phyloP scores from a whole-genome alignment of 1,140 invertebrate genomes.

The Aphis craccivora region DNA sequence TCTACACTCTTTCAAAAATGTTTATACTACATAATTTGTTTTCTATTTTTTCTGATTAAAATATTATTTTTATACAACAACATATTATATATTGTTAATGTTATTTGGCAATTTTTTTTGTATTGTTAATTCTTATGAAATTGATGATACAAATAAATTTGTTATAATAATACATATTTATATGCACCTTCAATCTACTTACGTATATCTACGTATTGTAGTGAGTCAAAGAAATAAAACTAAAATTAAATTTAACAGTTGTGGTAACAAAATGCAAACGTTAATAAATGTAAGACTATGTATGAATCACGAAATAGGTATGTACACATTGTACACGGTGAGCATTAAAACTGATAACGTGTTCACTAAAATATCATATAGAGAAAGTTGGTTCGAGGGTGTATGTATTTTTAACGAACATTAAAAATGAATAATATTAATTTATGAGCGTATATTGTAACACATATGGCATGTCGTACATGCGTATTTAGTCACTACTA shows the following conservation, averaged over 20 bases:
- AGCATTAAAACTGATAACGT: background rate
- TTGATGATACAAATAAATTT: background rate
- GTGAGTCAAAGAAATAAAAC: background rate
- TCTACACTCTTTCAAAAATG: background rate
- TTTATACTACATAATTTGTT: background rate
- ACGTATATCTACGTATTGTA: background rate
- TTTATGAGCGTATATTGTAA: background rate
- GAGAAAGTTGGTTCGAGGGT: background rate
- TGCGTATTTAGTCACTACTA: background rate
- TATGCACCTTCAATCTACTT: background rate
- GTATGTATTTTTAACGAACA: background rate
- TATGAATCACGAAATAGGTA: background rate
- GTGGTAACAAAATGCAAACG: background rate
- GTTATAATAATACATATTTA: background rate
- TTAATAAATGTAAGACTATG: background rate
- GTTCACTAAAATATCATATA: background rate
- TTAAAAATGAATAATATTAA: background rate
- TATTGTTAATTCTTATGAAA: no score
- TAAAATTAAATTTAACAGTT: background rate
- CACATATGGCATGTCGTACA: background rate
- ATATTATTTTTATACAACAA: background rate
- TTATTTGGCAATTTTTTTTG: no score
- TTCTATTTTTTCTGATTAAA: background rate
- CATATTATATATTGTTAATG: no score
- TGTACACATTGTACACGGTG: background rate